phyloP scores from a whole-genome alignment of 2,113 vertebrate genomes.

The Capricornis sumatraensis region DNA sequence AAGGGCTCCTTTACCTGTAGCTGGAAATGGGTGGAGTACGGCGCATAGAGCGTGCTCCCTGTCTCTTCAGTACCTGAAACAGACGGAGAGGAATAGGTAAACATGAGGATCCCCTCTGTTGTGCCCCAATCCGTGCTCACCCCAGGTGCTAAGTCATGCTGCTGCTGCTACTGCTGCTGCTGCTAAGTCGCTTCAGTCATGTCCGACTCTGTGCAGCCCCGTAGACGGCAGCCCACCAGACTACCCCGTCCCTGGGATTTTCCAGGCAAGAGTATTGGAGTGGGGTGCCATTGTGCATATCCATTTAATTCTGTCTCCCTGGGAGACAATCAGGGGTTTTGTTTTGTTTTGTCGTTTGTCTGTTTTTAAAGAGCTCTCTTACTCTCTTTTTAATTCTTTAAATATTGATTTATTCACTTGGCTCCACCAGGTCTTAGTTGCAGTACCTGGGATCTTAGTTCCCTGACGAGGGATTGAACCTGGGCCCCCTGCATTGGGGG shows the following conservation, averaged over 20 bases:
- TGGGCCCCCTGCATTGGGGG: neutral
- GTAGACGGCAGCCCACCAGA: too few relatives aligned
- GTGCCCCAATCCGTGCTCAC: neutral
- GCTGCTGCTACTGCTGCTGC: too few relatives aligned
- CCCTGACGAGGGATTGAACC: neutral
- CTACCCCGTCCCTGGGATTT: too few relatives aligned
- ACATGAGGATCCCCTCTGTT: neutral
- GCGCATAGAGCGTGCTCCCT: slow-evolving; percentile 49
- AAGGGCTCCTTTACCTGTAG: slow-evolving; percentile 75
- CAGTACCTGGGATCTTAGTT: neutral
- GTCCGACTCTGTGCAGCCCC: too few relatives aligned
- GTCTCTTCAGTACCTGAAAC: slow-evolving; percentile 50
- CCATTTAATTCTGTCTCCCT: neutral
- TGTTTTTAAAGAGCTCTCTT: neutral
- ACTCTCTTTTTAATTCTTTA: neutral
- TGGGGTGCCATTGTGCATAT: neutral
- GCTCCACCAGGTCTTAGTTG: neutral
- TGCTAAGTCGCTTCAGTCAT: too few relatives aligned
- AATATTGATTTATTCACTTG: neutral
- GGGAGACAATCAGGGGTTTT: neutral
- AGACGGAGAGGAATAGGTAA: neutral
- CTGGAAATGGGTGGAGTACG: slow-evolving; percentile 78
- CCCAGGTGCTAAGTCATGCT: neutral
- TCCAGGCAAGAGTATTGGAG: too few relatives aligned
- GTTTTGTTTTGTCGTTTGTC: neutral